Conservation (phyloP, 1,140 invertebrate species). For the Aphaenogaster ashmeadi region DNA sequence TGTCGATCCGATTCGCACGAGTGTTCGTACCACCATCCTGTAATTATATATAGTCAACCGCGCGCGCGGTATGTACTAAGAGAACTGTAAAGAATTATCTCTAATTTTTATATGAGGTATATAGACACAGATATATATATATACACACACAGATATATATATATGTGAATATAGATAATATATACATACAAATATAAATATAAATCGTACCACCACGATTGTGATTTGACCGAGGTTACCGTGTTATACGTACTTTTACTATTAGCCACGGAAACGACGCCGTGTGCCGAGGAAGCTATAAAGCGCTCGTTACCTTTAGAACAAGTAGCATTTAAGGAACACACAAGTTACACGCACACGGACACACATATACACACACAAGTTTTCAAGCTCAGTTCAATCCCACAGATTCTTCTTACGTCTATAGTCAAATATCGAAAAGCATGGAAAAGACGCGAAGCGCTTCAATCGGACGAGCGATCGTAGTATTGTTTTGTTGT, state of each 20-base stretch:
- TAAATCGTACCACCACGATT: constrained; percentile 80
- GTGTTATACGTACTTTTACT: constrained; percentile 83
- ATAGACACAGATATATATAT: constrained; percentile 65
- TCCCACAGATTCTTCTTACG: constrained; percentile 32
- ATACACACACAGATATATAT: constrained; percentile 13
- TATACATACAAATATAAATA: constrained; percentile 41
- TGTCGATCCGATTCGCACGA: not conserved
- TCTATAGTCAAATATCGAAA: constrained; percentile 45
- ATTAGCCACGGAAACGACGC: constrained; percentile 67
- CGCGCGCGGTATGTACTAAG: constrained; percentile 54
- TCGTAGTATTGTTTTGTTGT: constrained; percentile 46
- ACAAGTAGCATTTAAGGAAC: constrained; percentile 76
- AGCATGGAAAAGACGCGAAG: constrained; percentile 12
- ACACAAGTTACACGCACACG: constrained; percentile 41
- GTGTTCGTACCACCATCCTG: constrained; percentile 37
- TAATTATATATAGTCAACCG: constrained; percentile 68
- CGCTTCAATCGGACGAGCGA: constrained; percentile 36
- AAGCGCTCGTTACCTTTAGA: constrained; percentile 80
- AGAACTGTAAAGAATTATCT: constrained; percentile 47
- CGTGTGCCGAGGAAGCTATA: constrained; percentile 68
- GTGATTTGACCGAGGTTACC: constrained; percentile 87
- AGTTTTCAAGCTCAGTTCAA: constrained; percentile 61
- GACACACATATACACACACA: not conserved
- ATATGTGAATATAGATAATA: constrained; percentile 41
- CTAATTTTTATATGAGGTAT: constrained; percentile 69